These are phyloP conservation scores for Megaceryle torquata DNA, from an alignment of 2,113 vertebrate genomes.

Conservation along the genomic window DNA sequence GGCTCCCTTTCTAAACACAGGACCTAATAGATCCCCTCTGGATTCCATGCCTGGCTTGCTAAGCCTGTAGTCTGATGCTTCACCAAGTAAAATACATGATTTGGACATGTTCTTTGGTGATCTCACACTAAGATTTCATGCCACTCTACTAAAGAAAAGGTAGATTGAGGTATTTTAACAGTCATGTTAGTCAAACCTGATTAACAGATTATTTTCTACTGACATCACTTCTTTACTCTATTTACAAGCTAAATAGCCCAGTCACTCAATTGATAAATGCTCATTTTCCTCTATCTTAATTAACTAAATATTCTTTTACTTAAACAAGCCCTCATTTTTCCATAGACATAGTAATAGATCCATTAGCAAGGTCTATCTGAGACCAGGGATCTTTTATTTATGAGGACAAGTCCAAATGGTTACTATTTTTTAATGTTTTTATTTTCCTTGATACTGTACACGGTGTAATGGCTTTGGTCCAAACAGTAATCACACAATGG, in stretches of 20 bases:
- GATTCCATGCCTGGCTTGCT: not conserved
- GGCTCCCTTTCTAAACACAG: not conserved
- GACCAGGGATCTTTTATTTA: slow-evolving; percentile 36
- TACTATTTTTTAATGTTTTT: slow-evolving; percentile 40
- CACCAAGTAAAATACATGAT: not conserved
- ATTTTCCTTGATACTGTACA: slow-evolving; percentile 29
- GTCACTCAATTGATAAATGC: slow-evolving; percentile 61
- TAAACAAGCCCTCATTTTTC: slow-evolving; percentile 67
- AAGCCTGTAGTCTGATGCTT: not conserved
- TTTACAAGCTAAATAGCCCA: slow-evolving; percentile 66
- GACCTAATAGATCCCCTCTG: not conserved
- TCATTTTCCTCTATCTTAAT: slow-evolving; percentile 61
- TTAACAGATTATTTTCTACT: slow-evolving; percentile 57
- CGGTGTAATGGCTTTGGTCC: slow-evolving; percentile 31
- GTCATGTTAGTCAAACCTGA: slow-evolving; percentile 53
- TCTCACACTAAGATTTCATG: not conserved
- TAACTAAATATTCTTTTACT: slow-evolving; percentile 69
- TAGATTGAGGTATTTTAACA: slow-evolving; percentile 38
- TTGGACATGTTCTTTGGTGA: not conserved
- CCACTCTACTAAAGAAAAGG: not conserved
- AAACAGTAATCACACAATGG: slow-evolving; percentile 60
- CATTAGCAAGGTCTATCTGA: slow-evolving; percentile 53
- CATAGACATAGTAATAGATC: slow-evolving; percentile 56
- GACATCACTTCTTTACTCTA: slow-evolving; percentile 61
- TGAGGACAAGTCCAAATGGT: slow-evolving; percentile 38